Base-by-base conservation (phyloP, 2,113 vertebrate genomes). In the Sturnus vulgaris region DNA sequence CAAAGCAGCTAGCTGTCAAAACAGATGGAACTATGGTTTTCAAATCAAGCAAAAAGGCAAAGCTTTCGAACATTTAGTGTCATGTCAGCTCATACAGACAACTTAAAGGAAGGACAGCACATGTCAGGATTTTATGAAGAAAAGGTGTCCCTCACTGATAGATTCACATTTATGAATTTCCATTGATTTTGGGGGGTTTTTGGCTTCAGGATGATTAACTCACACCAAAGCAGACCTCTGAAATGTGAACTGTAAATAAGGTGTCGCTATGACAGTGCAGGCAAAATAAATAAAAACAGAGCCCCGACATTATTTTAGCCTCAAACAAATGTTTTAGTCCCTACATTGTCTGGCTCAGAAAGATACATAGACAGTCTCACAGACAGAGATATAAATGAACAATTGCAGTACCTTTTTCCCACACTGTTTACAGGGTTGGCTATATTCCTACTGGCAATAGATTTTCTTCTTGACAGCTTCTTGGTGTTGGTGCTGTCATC, bases 371-470 rank as follows among this genome's bases (percentile, higher is more conserved):
- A 95, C 90, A 91, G 76, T 77, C 87, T 78, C 87, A 90, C 72
- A 96, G 91, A 96, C 82, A 92, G 87, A 93, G 86, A 95, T 86
- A 94, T 30, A 96, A 95, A 96, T 88, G 96, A 96, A 95, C 86
- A 96, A 95, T 93, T 92, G 93, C 81, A 72, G 25, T 96, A 99
- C 99, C 99, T 99, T 97, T 99, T 99, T 50, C 99, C 98, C 96
- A 98, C 92, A 86, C 95, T 98, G 82, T 96, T 97, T 86, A 98
- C 96, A 9, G 98, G 97, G 35, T 88, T 98, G 61, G 98, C 97
- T 93, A 98, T 95, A 82, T 61, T 97, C 92, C 96, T 97, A 96
- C 92, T 70, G 31, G 95, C 64, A 2, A 96, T 68, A 13, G 97
- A 90, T 73, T 96, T 98, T 91, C 97, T 97, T 64, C 98, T 98